phyloP scores from a whole-genome alignment of 1,140 invertebrate species.

The Aphelinus atriplicis region DNA sequence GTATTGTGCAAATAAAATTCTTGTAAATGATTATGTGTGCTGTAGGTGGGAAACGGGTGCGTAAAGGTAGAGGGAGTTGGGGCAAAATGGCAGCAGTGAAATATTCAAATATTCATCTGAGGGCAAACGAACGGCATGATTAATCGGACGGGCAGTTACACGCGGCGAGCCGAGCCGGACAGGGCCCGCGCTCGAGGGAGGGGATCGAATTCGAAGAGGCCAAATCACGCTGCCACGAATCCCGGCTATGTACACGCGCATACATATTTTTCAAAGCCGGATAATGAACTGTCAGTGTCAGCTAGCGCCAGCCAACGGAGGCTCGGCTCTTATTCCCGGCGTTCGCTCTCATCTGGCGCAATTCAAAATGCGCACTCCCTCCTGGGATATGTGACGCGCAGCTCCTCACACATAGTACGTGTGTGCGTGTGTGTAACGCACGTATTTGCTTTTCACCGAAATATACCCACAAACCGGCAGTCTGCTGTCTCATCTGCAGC shows the following conservation, averaged over 20 bases:
- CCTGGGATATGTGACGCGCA: background rate
- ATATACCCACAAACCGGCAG: background rate
- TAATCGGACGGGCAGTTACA: background rate
- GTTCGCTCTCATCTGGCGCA: background rate
- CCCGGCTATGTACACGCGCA: background rate
- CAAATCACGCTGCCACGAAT: background rate
- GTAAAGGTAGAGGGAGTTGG: background rate
- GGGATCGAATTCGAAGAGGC: conserved; percentile 8
- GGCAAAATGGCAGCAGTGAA: conserved; percentile 3
- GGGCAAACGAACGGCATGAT: conserved; percentile 7
- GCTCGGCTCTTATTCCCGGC: background rate
- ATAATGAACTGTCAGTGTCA: conserved; percentile 16
- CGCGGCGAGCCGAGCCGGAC: background rate
- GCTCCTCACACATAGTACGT: no score
- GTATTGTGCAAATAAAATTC: no score
- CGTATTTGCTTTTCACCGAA: background rate
- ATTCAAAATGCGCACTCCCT: conserved; percentile 1
- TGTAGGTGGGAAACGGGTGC: no score
- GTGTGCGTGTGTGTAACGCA: background rate
- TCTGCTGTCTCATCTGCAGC: background rate
- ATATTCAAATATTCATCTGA: conserved; percentile 25
- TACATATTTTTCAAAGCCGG: conserved; percentile 2
- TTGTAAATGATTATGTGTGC: no score
- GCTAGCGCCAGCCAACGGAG: background rate
- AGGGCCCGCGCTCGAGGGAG: background rate